Evolutionary conservation across 2,797 vertebrate genomes (phyloP).

Genomic region (Prunella strophiata): DNA sequence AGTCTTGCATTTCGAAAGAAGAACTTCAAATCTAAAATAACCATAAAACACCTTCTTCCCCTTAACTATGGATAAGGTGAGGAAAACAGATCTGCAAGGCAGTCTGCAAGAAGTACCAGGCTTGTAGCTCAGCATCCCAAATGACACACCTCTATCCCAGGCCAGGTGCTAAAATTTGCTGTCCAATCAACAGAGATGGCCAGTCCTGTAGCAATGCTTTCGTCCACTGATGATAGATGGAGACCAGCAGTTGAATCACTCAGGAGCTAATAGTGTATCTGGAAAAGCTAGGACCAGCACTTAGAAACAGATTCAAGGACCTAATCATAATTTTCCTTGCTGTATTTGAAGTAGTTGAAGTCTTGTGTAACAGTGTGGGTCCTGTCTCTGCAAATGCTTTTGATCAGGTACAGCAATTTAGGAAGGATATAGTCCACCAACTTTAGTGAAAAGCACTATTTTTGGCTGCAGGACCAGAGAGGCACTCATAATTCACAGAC

Average conservation of each 20-base stretch:
- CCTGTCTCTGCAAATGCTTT: neutral
- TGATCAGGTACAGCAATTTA: neutral
- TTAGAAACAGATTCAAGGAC: conserved; percentile 4
- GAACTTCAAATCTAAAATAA: conserved; percentile 21
- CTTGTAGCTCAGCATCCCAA: neutral
- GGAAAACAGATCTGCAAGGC: neutral
- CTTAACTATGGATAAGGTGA: neutral
- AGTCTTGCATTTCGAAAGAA: conserved; percentile 1
- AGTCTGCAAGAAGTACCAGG: neutral
- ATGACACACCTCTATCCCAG: neutral
- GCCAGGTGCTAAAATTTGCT: neutral
- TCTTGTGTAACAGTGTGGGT: neutral
- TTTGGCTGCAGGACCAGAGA: neutral
- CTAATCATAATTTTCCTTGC: conserved; percentile 18
- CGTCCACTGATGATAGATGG: neutral
- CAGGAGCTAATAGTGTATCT: neutral
- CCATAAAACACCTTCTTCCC: neutral
- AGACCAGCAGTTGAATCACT: neutral
- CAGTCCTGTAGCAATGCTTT: neutral
- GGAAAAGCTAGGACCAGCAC: conserved; percentile 2
- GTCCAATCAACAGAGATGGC: neutral
- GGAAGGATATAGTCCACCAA: neutral
- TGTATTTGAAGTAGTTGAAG: conserved; percentile 7
- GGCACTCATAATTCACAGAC: neutral
- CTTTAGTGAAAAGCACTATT: neutral